Evolutionary conservation across 2,113 vertebrate genomes (phyloP).

Genomic region (Heptranchias perlo): DNA sequence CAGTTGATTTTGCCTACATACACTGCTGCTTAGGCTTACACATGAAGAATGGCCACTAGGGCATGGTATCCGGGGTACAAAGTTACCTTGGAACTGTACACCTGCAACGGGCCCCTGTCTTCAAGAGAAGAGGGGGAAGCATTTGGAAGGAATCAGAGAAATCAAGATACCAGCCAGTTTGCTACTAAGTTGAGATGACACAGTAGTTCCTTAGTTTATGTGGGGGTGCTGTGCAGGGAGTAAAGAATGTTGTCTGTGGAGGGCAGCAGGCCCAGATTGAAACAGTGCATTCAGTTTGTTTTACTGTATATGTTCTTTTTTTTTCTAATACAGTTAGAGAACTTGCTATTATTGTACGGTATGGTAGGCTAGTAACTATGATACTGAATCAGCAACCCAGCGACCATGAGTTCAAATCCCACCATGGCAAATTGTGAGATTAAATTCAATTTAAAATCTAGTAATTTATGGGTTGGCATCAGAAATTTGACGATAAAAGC

Average conservation of each 20-base stretch:
- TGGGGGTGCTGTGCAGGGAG: neutral
- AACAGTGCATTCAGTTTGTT: neutral
- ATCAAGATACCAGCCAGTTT: neutral
- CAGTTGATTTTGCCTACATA: neutral
- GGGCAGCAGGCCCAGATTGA: neutral
- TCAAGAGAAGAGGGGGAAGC: too few relatives aligned
- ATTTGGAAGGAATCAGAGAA: neutral
- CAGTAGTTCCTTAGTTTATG: neutral
- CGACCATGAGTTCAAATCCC: neutral
- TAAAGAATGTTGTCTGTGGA: neutral
- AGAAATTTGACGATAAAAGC: neutral
- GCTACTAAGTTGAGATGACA: neutral
- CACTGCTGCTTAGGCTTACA: neutral
- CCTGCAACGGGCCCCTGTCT: neutral
- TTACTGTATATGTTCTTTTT: neutral
- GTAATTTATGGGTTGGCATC: neutral
- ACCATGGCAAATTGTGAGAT: neutral
- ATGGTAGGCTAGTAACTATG: neutral
- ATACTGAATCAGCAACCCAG: neutral
- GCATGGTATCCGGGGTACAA: neutral
- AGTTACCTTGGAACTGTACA: neutral
- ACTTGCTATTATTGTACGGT: neutral
- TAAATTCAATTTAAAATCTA: neutral
- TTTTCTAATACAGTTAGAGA: neutral
- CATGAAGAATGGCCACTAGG: neutral